Evolutionary conservation across 1,140 invertebrate species (phyloP).

Genomic region (Brevipalpus yothersi): DNA sequence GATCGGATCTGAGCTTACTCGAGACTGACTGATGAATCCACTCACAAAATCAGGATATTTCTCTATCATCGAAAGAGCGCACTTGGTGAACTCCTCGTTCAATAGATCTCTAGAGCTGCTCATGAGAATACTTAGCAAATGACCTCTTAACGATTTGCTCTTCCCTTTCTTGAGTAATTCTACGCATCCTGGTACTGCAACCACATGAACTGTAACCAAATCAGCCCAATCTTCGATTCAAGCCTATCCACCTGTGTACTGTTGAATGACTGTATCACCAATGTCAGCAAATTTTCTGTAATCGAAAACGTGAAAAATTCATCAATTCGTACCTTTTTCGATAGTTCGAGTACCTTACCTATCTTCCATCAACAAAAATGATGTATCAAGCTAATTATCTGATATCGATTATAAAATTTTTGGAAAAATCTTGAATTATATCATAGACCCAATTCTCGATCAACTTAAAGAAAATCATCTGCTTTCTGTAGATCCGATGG

Average conservation of each 20-base stretch:
- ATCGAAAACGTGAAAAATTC: not conserved
- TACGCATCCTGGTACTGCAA: slow-evolving; percentile 57
- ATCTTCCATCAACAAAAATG: slow-evolving; percentile 89
- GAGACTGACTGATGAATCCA: slow-evolving; percentile 64
- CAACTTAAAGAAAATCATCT: slow-evolving; percentile 40
- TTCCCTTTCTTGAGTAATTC: slow-evolving; percentile 35
- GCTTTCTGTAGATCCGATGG: slow-evolving; percentile 43
- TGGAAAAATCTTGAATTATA: slow-evolving; percentile 51
- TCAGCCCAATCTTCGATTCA: slow-evolving; percentile 64
- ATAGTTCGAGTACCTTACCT: slow-evolving; percentile 22
- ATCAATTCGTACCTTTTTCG: not conserved
- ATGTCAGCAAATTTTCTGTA: slow-evolving; percentile 83
- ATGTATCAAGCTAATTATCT: slow-evolving; percentile 38
- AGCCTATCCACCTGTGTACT: slow-evolving; percentile 49
- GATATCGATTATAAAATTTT: slow-evolving; percentile 32
- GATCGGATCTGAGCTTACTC: slow-evolving; percentile 19
- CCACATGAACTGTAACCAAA: slow-evolving; percentile 59
- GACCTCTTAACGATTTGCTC: slow-evolving; percentile 4
- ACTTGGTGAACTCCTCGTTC: slow-evolving; percentile 37
- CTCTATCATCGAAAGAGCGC: slow-evolving; percentile 36
- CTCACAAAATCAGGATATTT: slow-evolving; percentile 41
- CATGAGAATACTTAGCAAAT: slow-evolving; percentile 35
- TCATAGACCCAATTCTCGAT: slow-evolving; percentile 48
- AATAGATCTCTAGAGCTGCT: slow-evolving; percentile 54
- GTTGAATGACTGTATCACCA: slow-evolving; percentile 62